phyloP scores from a whole-genome alignment of 2,797 vertebrate genomes.

The Thunnus albacares region DNA sequence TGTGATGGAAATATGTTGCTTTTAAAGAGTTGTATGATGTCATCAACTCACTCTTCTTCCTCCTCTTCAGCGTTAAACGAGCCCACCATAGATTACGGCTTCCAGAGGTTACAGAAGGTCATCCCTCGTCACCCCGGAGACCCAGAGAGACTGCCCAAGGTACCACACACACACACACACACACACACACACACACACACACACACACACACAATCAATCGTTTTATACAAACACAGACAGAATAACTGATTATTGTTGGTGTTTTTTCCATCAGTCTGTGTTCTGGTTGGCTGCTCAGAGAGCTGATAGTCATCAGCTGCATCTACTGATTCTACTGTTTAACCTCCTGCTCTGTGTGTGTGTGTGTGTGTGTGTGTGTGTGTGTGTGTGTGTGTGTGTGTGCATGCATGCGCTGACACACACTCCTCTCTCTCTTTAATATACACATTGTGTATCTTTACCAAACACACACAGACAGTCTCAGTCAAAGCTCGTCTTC shows the following conservation, averaged over 20 bases:
- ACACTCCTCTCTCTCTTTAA: not conserved
- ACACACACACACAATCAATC: slow-evolving; percentile 17
- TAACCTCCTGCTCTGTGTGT: slow-evolving; percentile 18
- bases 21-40: not conserved
- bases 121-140: slow-evolving; percentile 98
- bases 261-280: slow-evolving; percentile 73
- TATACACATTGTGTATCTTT: not conserved
- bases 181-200: slow-evolving; percentile 36
- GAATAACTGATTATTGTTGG: slow-evolving; percentile 43
- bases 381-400: slow-evolving; percentile 3
- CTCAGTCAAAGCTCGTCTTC: too few relatives aligned
- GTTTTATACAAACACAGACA: slow-evolving; percentile 57
- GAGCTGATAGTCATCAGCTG: slow-evolving; percentile 73
- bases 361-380: slow-evolving; percentile 12
- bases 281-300: slow-evolving; percentile 88
- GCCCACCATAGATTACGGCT: slow-evolving; percentile 98
- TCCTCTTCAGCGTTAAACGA: slow-evolving; percentile 92
- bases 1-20: too few relatives aligned
- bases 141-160: slow-evolving; percentile 98
- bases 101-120: slow-evolving; percentile 99
- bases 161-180: slow-evolving; percentile 66
- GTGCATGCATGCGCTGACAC: slow-evolving; percentile 6
- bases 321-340: slow-evolving; percentile 64
- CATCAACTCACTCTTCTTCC: not conserved
- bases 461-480: not conserved